Evolutionary conservation across 2,113 vertebrate genomes (phyloP).

Genomic region (Elephas maximus): DNA sequence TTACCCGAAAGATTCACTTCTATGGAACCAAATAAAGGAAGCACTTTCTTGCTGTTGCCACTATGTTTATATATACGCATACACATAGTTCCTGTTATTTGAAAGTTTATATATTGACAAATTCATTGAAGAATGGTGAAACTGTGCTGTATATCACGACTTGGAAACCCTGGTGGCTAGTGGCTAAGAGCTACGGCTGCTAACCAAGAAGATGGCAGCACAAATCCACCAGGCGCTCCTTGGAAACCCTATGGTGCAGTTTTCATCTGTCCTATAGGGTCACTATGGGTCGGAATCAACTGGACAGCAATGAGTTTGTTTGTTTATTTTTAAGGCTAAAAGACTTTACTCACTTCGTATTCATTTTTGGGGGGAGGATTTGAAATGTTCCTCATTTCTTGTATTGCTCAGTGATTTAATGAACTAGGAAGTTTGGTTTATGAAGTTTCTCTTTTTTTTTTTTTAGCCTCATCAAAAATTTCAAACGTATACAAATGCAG

Average conservation of each 20-base stretch:
- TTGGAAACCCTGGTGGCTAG: background rate
- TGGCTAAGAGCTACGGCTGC: too few species aligned
- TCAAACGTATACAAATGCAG: background rate
- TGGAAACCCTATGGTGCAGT: too few species aligned
- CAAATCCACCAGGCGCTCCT: too few species aligned
- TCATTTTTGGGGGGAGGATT: background rate
- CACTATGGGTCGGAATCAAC: too few species aligned
- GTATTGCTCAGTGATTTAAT: background rate
- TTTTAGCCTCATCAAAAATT: background rate
- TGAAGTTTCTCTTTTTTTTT: background rate
- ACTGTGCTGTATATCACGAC: background rate
- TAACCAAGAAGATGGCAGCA: too few species aligned
- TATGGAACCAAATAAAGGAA: slow-evolving; percentile 39
- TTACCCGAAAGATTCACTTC: slow-evolving; percentile 43
- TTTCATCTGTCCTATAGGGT: too few species aligned
- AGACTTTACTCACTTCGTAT: background rate
- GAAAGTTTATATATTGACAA: background rate
- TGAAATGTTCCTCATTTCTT: background rate
- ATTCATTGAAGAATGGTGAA: background rate
- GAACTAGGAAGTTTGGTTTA: background rate
- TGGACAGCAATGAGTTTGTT: too few species aligned
- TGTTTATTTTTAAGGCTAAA: slow-evolving; percentile 28
- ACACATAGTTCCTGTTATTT: background rate
- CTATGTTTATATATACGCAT: background rate
- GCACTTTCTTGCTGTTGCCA: background rate